These are phyloP conservation scores for Syrista parreyssii DNA, from an alignment of 2,888 invertebrate species.

Conservation along the genomic window DNA sequence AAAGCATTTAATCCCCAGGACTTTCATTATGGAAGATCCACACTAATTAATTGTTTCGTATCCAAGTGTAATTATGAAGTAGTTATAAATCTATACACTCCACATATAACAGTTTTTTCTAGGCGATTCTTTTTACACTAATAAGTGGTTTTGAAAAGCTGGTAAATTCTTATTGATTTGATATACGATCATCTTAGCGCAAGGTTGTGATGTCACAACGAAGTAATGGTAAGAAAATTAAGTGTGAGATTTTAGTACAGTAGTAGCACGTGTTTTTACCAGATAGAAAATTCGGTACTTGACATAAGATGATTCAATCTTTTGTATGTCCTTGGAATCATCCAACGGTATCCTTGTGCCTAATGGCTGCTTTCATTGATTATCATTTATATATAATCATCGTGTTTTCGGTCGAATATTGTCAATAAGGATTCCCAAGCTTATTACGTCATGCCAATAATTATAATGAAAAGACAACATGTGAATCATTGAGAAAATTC, in stretches of 20 bases:
- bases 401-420: background rate
- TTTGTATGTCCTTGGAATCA: background rate
- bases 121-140: background rate
- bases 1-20: background rate
- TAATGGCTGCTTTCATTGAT: background rate
- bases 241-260: background rate
- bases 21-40: background rate
- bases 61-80: background rate
- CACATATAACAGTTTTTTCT: background rate
- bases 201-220: background rate
- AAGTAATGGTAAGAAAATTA: background rate
- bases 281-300: background rate
- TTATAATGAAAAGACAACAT: background rate
- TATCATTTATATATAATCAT: background rate
- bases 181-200: background rate
- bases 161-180: background rate
- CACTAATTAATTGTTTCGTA: background rate
- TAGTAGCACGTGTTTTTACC: background rate
- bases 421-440: background rate
- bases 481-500: background rate
- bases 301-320: background rate
- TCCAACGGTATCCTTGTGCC: background rate
- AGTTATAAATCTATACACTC: background rate
- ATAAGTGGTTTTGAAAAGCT: background rate
- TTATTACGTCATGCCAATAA: background rate